phyloP scores from a whole-genome alignment of 2,888 invertebrate genomes.

The Apodemia mormo region DNA sequence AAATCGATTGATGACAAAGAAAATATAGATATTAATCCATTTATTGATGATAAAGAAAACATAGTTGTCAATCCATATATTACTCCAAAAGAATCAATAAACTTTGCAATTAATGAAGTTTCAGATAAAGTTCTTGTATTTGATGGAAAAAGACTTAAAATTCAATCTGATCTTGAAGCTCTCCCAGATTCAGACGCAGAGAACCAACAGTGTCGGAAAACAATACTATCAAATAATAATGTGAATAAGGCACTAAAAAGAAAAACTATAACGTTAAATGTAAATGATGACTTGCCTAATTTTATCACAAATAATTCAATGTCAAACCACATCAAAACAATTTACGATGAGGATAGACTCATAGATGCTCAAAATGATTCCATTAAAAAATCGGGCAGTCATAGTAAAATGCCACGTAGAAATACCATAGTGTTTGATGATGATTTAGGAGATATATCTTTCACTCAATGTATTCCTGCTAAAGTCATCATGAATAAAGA shows the following conservation, averaged over 20 bases:
- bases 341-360: slow-evolving; percentile 1
- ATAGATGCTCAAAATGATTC: not conserved
- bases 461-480: slow-evolving; percentile 17
- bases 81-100: slow-evolving; percentile 50
- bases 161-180: slow-evolving; percentile 47
- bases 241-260: slow-evolving; percentile 43
- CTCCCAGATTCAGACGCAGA: slow-evolving; percentile 35
- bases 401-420: not conserved
- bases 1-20: slow-evolving; percentile 67
- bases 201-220: slow-evolving; percentile 41
- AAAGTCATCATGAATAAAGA: slow-evolving; percentile 11
- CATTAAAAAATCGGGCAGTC: not conserved
- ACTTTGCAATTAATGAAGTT: slow-evolving; percentile 58
- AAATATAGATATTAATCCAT: slow-evolving; percentile 65
- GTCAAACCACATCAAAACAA: slow-evolving; percentile 35
- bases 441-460: slow-evolving; percentile 19
- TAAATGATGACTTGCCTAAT: slow-evolving; percentile 63
- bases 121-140: slow-evolving; percentile 62
- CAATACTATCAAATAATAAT: slow-evolving; percentile 36
- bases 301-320: slow-evolving; percentile 43
- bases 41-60: slow-evolving; percentile 66
- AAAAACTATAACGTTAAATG: slow-evolving; percentile 59
- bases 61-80: slow-evolving; percentile 62
- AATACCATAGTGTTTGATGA: slow-evolving; percentile 17
- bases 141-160: slow-evolving; percentile 62